phyloP scores from a whole-genome alignment of 2,797 vertebrate genomes.

The Falco berigora region DNA sequence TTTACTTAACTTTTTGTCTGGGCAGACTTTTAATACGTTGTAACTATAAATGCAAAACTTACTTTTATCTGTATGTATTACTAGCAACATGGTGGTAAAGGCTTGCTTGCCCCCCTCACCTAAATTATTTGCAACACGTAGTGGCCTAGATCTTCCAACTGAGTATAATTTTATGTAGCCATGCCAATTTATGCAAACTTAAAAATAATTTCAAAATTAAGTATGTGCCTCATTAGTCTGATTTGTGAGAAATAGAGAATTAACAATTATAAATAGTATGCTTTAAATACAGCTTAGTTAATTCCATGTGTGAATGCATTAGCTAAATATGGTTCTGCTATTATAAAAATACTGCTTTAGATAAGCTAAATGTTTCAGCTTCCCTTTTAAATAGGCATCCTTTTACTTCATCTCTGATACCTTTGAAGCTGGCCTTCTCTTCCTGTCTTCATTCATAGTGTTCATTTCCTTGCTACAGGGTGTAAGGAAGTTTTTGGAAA shows the following conservation, averaged over 20 bases:
- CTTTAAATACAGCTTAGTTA: constrained; percentile 38
- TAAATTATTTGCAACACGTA: background rate
- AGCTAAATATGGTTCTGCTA: background rate
- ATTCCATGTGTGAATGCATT: background rate
- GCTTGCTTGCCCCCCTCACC: background rate
- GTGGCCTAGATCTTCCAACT: background rate
- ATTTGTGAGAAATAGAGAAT: constrained; percentile 31
- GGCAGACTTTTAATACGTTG: background rate
- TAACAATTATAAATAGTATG: constrained; percentile 15
- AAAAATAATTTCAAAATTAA: background rate
- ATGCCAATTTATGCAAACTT: background rate
- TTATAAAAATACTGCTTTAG: background rate
- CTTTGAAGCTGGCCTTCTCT: background rate
- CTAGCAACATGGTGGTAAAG: background rate
- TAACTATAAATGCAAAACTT: background rate
- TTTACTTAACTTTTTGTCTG: background rate
- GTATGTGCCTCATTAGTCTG: background rate
- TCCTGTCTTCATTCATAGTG: background rate
- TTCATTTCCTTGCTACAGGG: background rate
- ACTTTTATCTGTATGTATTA: background rate
- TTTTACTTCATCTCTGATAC: background rate
- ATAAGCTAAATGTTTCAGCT: background rate
- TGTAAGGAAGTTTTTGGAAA: background rate
- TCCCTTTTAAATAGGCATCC: background rate
- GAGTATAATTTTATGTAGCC: background rate